These are phyloP conservation scores for Monoplex corrugatus DNA, from an alignment of 2,888 invertebrate genomes.

Conservation along the genomic window DNA sequence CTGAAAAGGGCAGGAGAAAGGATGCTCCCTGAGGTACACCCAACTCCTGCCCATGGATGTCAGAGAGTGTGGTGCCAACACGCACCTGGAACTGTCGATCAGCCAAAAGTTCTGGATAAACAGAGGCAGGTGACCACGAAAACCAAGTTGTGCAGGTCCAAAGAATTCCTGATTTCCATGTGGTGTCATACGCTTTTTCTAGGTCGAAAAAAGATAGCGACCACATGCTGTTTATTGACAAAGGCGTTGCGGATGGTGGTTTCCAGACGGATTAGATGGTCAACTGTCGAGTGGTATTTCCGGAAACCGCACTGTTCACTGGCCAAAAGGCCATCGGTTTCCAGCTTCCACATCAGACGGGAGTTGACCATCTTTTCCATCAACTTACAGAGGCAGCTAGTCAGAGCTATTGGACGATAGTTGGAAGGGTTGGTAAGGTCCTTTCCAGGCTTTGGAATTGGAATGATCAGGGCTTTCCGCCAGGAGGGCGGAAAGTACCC, in stretches of 20 bases:
- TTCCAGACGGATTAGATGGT: constrained; percentile 59
- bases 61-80: constrained; percentile 42
- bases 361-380: constrained; percentile 66
- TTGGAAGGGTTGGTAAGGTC: constrained; percentile 57
- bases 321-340: constrained; percentile 57
- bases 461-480: constrained; percentile 56
- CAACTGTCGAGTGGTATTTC: constrained; percentile 51
- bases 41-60: constrained; percentile 45
- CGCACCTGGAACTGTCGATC: constrained; percentile 55
- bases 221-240: constrained; percentile 58
- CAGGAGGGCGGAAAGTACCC: constrained; percentile 54
- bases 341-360: constrained; percentile 62
- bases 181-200: constrained; percentile 41
- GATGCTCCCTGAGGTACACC: constrained; percentile 48
- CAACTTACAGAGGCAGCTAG: constrained; percentile 67
- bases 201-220: constrained; percentile 63
- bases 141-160: constrained; percentile 55
- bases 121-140: constrained; percentile 29
- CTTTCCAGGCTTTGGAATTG: constrained; percentile 60
- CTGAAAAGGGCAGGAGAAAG: no score
- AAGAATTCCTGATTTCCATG: constrained; percentile 57
- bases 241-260: constrained; percentile 60
- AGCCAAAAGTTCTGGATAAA: neutral
- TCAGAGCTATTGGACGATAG: constrained; percentile 68
- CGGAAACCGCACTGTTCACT: constrained; percentile 59